Base-by-base conservation (phyloP, 2,113 vertebrate species). In the Nannospalax galili region DNA sequence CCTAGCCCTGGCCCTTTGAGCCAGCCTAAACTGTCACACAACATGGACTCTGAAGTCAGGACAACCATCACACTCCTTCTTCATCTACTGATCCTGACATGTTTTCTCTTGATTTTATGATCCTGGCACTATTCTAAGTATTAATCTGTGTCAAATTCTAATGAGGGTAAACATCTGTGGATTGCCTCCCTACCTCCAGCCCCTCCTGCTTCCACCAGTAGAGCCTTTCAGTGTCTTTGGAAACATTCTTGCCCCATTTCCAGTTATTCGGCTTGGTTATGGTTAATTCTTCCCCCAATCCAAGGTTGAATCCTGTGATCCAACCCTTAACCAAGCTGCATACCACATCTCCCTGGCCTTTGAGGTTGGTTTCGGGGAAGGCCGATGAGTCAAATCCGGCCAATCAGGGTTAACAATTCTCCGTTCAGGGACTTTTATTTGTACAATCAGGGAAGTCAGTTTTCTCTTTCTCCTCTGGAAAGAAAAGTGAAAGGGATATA, bases 401-500 rank as follows among this genome's bases (percentile, higher is more conserved):
- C 20, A 64, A 16, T 93, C 30, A 17, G 67, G 24, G 40, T 26
- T 37, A 91, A 78, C 22, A 35, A 81, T 70, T 19, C 37, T 92
- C 90, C 69, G 11, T 69, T 40, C 56, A 64, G 15, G 52, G n/a
- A 85, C 42, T 90, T 95, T 67, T 20, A 5, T 88, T 82, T 80
- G 48, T 42, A 64, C 19, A 62, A 20, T 82, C 79, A 58, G 16
- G 5, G 40, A 96, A 70, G 56, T 35, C 7, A 16, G 32, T 78
- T 81, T 87, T 93, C 90, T 85, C 80, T 91, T 77, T 84, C 82
- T 87, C 58, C 17, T 89, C 64, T 70, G 60, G 70, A 85, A 90
- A 92, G 60, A 72, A 84, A 62, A 79, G 56, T 42, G 8, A n/a
- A 40, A 79, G 88, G 15, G 60, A 75, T 28, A 1, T 37, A 84